Evolutionary conservation across 2,888 invertebrate genomes (phyloP).

Genomic region (Pyrrhia umbra): DNA sequence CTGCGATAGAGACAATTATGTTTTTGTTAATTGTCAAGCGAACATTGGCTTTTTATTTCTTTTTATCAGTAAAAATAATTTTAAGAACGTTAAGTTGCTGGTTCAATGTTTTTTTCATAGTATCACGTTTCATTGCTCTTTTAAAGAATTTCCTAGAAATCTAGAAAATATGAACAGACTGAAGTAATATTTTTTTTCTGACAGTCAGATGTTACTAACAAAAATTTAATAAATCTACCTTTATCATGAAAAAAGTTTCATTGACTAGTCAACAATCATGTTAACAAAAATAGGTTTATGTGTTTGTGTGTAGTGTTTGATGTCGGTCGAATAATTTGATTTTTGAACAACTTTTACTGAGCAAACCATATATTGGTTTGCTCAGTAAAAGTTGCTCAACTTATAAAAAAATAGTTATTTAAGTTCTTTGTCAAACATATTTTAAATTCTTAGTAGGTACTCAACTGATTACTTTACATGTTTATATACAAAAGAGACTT

Average conservation of each 20-base stretch:
- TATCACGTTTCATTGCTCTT: conserved; percentile 16
- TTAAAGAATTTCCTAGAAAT: not conserved
- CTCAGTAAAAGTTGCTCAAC: no score
- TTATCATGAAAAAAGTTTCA: conserved; percentile 4
- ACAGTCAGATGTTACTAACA: conserved; percentile 1
- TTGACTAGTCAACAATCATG: conserved; percentile 19
- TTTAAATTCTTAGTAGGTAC: no score
- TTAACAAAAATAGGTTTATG: conserved; percentile 47
- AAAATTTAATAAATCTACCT: conserved; percentile 5
- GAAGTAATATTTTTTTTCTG: not conserved
- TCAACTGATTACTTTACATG: no score
- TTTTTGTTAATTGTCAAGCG: not conserved
- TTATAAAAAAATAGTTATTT: no score
- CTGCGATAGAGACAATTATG: not conserved
- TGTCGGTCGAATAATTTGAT: conserved; percentile 11
- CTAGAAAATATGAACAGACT: not conserved
- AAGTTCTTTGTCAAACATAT: no score
- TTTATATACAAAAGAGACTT: no score
- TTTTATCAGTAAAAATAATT: not conserved
- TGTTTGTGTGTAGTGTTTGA: conserved; percentile 35
- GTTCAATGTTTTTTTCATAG: no score
- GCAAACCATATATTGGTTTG: no score
- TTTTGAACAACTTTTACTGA: not conserved
- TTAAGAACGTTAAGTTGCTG: not conserved
- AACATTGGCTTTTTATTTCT: not conserved